Evolutionary conservation across 1,140 invertebrate genomes (phyloP), one percentile per base, ranked within the genome.

Genomic region (Orchestia grillus): DNA sequence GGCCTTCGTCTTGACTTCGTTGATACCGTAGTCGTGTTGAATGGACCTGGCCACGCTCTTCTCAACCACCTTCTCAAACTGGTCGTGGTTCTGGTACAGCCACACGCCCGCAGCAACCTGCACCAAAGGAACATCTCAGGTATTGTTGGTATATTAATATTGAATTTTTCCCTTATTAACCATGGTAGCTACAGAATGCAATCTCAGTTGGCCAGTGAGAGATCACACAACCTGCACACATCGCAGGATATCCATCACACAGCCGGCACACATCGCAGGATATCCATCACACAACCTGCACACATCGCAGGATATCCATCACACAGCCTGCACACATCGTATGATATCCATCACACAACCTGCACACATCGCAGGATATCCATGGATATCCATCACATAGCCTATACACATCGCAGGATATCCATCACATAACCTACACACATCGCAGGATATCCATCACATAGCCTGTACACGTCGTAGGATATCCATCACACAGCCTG

Each of bases 71-170:
- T 96, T 45, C 42, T 44, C 96, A 96, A 97, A 97, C 45, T 95
- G 47, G 23, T 96, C 96, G 40, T 96, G 90, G 87, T 97, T 96
- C 23, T 77, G 94, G 77, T 96, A 96, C 40, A 96, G 57, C 96
- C 96, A 97, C 8, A 96, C 90, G 11, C 96, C 96, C 11, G 96
- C 96, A 3, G 96, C 96, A 28, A 97, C 95, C 90, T 97, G 96
- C 44, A 96, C 96, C 15, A 95, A 4, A 36, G 41, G 87, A 6
- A 53, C 47, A 53, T 8, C 47, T 53, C 47, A n/a, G n/a, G n/a
- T n/a, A n/a, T n/a, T n/a, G n/a, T n/a, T n/a, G n/a, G n/a, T n/a
- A n/a, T n/a, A n/a, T n/a, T n/a, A n/a, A n/a, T n/a, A n/a, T n/a
- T n/a, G n/a, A n/a, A n/a, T n/a, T n/a, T n/a, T n/a, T n/a, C n/a